phyloP scores from a whole-genome alignment of 2,797 vertebrate genomes.

The Dicrostonyx torquatus region DNA sequence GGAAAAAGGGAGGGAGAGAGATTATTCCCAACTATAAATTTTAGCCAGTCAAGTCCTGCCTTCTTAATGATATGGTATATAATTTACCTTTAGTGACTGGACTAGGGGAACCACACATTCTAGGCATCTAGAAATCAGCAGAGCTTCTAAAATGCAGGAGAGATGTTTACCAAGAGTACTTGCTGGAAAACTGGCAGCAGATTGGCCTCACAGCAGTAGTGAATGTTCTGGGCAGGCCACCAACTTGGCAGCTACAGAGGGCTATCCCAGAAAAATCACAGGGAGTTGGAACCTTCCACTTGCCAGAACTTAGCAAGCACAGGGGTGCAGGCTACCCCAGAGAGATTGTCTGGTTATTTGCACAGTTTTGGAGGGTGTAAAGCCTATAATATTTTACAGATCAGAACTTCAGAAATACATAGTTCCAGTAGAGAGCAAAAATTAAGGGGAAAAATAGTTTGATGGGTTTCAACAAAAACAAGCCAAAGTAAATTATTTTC shows the following conservation, averaged over 20 bases:
- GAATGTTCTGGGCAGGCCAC: slow-evolving; percentile 35
- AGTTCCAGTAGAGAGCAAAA: neutral
- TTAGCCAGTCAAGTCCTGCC: neutral
- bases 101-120: neutral
- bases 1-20: neutral
- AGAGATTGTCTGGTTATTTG: neutral
- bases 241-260: neutral
- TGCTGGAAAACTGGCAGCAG: slow-evolving; percentile 22
- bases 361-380: too few relatives aligned
- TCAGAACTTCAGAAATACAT: neutral
- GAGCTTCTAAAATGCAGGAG: slow-evolving; percentile 2
- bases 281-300: neutral
- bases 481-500: slow-evolving; percentile 25
- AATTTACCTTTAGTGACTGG: neutral
- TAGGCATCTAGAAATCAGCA: slow-evolving; percentile 43
- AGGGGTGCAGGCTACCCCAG: neutral
- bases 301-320: slow-evolving; percentile 2
- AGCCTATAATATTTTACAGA: neutral
- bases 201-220: neutral
- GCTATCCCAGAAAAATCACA: slow-evolving; percentile 47
- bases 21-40: neutral
- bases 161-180: neutral
- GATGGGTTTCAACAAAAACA: neutral
- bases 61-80: neutral
- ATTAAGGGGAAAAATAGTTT: neutral